Evolutionary conservation across 2,113 vertebrate genomes (phyloP), one percentile per base, ranked within the genome.

Genomic region (Amia ocellicauda): DNA sequence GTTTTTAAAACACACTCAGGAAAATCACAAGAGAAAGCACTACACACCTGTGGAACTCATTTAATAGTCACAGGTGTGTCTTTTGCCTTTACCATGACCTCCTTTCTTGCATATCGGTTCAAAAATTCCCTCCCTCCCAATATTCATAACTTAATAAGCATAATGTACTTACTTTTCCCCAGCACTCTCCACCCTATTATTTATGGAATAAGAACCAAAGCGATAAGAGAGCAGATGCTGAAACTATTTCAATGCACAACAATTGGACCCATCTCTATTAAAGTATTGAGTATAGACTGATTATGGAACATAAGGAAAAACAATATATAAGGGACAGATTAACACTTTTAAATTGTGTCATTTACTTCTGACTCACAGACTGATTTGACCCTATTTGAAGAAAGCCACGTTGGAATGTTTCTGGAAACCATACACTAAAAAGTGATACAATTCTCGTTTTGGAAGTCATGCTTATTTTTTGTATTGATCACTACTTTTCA

Each of bases 121-220:
- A 50, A 16, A 17, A 50, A 50, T 22, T 50, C 47, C 9, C 17
- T 50, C 3, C 7, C 47, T 50, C 20, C 47, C 20, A 22, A 50
- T 50, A 7, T 50, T 13, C 47, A 17, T 22, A 17, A 13, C 47
- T 16, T 50, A 17, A 50, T 50, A 8, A 50, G 47, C 17, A 22
- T 50, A 19, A 19, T 22, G 20, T 50, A 50, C 17, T 7, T 50
- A 7, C 16, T 50, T 50, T 16, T 50, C 7, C 47, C 47, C 16
- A 13, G 47, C 17, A 13, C 9, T 4, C 17, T 50, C 47, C 9
- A 50, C 16, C 47, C 47, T 13, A 13, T 50, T 50, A 50, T 50
- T 50, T 50, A 50, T 50, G 47, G 47, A 7, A 22, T 50, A 7
- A 50, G 47, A 50, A 50, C 47, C 9, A 50, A 50, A 22, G 47